Percentiles rank a stretch among this genome's conserved stretches.
These are phyloP conservation scores for Panzeria rudis DNA, from an alignment of 2,888 invertebrate genomes.

Conservation along the genomic window DNA sequence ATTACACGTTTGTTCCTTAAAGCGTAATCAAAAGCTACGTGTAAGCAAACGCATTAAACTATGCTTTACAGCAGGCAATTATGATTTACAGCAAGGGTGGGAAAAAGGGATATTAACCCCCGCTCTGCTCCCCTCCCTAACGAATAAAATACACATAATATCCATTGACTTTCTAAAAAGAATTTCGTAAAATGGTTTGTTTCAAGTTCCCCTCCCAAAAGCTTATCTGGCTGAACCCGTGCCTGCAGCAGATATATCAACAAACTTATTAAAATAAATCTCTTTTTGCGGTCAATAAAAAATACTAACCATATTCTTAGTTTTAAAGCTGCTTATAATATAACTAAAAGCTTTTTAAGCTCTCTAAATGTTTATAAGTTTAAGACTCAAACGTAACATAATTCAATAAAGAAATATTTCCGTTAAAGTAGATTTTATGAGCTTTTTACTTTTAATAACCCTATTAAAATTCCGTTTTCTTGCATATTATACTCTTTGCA, in stretches of 20 bases:
- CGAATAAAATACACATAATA: too few relatives aligned
- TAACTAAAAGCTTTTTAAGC: background rate
- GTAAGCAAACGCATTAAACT: background rate
- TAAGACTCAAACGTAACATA: background rate
- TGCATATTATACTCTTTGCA: background rate
- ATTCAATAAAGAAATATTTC: background rate
- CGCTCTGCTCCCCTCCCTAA: too few relatives aligned
- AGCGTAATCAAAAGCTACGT: background rate
- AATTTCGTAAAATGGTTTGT: too few relatives aligned
- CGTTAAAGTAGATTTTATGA: background rate
- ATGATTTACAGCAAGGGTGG: too few relatives aligned
- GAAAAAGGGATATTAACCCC: too few relatives aligned
- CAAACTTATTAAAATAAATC: background rate
- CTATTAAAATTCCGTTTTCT: slow-evolving; percentile 14
- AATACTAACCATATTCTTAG: background rate
- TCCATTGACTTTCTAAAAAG: too few relatives aligned
- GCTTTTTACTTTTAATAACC: background rate
- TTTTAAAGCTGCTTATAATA: background rate
- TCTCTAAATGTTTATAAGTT: background rate
- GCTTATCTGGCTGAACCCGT: too few relatives aligned
- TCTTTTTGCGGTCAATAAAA: background rate
- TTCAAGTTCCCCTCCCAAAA: too few relatives aligned
- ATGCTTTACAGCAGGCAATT: background rate
- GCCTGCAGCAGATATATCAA: too few relatives aligned
- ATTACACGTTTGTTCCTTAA: too few relatives aligned